Base-by-base conservation (phyloP, 2,797 vertebrate genomes). In the Champsocephalus esox region DNA sequence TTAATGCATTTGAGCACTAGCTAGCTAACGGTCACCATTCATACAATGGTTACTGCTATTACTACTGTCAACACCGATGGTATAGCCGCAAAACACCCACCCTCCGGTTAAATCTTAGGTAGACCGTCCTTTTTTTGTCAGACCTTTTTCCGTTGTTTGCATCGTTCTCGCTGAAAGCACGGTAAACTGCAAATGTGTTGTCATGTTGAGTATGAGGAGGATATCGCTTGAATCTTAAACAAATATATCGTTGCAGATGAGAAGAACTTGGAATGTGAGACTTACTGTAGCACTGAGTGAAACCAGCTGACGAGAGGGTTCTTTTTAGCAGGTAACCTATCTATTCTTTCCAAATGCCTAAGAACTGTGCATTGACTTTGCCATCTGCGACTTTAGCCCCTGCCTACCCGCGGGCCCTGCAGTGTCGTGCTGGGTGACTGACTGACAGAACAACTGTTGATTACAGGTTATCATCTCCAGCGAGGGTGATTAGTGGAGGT, bases 381-480 rank as follows among this genome's bases (percentile, higher is more conserved):
- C 55, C 28, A 70, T 71, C 54, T 69, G 79, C 74, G 57, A 46
- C 62, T 28, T 59, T 56, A 85, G 75, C 51, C 51, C 24, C 24
- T 5, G 9, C 28, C 70, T 48, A 38, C 34, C 34, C 44, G 46
- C 58, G 38, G 55, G 46, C 64, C 69, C 75, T 58, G 62, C 61
- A 46, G 58, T 68, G 44, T 55, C 54, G 66, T 66, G 77, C 72
- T 71, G 68, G 21, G 54, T 79, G 80, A 77, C 73, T 71, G 64
- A 78, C 54, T 84, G 76, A 88, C 85, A 82, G 74, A 78, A 73
- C 84, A 89, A 89, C 73, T 85, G 80, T 83, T 83, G 84, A 84
- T 90, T 82, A 75, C 70, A 83, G 77, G 77, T 87, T 86, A 83
- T 87, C 86, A 79, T 81, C 72, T 78, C 67, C 63, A 85, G 77